Percentiles rank a stretch among this genome's conserved stretches.
Conservation (phyloP, 2,113 vertebrate genomes). For the Perognathus longimembris region DNA sequence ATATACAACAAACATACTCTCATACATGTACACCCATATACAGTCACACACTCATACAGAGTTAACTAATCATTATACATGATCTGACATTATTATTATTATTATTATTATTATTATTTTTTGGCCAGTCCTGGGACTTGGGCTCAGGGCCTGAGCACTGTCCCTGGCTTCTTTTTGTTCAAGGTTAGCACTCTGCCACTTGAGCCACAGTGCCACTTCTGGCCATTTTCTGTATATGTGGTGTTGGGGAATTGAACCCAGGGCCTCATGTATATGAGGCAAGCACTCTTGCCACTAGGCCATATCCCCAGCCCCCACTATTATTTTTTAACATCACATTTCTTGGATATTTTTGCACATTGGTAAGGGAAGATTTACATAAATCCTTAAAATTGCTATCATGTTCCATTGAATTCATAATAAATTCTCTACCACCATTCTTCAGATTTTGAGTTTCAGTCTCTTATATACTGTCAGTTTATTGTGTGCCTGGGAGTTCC, state of each 20-base stretch:
- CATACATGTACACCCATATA: neutral
- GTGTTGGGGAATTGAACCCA: too few species aligned
- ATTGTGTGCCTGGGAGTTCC: neutral
- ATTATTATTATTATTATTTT: too few species aligned
- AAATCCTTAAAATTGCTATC: neutral
- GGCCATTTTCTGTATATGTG: too few species aligned
- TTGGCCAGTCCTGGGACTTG: too few species aligned
- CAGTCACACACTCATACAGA: neutral
- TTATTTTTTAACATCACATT: slow-evolving; percentile 14
- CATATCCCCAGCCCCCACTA: too few species aligned
- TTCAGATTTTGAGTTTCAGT: neutral
- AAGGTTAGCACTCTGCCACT: too few species aligned
- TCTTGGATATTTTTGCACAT: slow-evolving; percentile 1
- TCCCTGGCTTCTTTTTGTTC: too few species aligned
- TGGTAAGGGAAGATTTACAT: slow-evolving; percentile 17
- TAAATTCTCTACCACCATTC: neutral
- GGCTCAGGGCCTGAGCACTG: too few species aligned
- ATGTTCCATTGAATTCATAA: neutral
- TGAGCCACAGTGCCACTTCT: too few species aligned
- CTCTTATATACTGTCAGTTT: neutral
- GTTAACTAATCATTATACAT: neutral
- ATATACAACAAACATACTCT: neutral
- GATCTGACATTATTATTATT: neutral
- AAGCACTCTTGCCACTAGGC: too few species aligned
- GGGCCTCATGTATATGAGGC: too few species aligned